Conservation (phyloP, 1,140 invertebrate species). For the Branchinecta lynchi region DNA sequence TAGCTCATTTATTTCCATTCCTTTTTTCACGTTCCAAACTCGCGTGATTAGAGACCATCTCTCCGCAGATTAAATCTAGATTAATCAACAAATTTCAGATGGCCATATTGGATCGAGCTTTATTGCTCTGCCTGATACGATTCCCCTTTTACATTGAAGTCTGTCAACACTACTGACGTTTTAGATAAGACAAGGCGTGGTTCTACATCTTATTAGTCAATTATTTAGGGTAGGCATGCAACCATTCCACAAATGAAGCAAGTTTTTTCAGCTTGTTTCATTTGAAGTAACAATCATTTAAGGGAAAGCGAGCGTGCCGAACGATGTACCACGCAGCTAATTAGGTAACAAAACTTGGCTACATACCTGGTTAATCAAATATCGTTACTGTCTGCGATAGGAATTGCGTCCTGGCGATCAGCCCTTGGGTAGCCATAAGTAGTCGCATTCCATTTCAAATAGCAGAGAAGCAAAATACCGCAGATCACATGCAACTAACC, state of each 20-base stretch:
- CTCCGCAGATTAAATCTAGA: slow-evolving; percentile 3
- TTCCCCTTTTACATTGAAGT: not conserved
- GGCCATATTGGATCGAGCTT: slow-evolving; percentile 3
- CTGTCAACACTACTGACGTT: not conserved
- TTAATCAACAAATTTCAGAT: slow-evolving; percentile 7
- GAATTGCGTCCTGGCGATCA: no score
- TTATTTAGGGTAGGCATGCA: slow-evolving; percentile 5
- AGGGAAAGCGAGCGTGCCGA: not conserved
- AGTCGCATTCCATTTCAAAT: no score
- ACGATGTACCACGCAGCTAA: no score
- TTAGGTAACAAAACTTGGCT: no score
- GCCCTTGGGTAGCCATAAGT: no score
- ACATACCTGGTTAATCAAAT: no score
- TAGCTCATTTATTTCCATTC: not conserved
- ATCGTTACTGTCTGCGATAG: no score
- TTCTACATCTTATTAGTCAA: slow-evolving; percentile 1
- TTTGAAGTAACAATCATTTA: slow-evolving; percentile 1
- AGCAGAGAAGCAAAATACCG: no score
- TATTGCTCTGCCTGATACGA: not conserved
- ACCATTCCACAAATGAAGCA: not conserved
- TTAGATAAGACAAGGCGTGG: not conserved
- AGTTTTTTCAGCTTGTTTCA: not conserved
- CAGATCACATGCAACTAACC: no score
- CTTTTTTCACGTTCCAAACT: not conserved
- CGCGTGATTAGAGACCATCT: slow-evolving; percentile 7